A percentile compares a stretch with the other conserved stretches of the same genome.
Evolutionary conservation across 2,888 invertebrate genomes (phyloP).

Genomic region (Desoria tigrina): DNA sequence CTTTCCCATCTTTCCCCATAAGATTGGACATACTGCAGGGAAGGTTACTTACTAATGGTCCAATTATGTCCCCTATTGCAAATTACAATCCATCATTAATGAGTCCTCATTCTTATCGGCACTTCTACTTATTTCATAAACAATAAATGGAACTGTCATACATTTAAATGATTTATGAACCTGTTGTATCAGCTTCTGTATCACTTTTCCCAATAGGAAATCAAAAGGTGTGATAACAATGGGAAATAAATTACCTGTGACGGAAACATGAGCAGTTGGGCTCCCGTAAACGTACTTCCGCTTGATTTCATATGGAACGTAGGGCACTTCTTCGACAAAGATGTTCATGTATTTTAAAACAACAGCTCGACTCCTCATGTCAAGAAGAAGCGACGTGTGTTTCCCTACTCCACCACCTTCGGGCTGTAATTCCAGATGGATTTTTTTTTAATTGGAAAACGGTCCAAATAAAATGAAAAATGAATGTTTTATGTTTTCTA

Average conservation of each 20-base stretch:
- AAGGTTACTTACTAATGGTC: conserved; percentile 57
- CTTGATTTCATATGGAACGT: conserved; percentile 60
- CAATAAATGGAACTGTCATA: no score
- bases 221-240: no score
- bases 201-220: no score
- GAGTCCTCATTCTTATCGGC: no score
- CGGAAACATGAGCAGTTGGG: conserved; percentile 58
- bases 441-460: no score
- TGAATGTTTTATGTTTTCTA: neutral
- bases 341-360: conserved; percentile 61
- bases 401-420: conserved; percentile 62
- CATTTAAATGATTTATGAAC: no score
- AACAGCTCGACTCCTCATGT: conserved; percentile 61
- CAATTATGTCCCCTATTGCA: conserved; percentile 61
- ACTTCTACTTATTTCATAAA: no score
- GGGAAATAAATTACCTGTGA: conserved; percentile 58
- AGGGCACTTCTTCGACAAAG: conserved; percentile 61
- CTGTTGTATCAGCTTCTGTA: no score
- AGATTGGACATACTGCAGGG: conserved; percentile 55
- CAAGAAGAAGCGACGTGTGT: conserved; percentile 62
- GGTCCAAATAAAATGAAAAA: neutral
- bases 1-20: conserved; percentile 59
- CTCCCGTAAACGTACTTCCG: conserved; percentile 62
- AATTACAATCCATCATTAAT: conserved; percentile 12
- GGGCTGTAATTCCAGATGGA: conserved; percentile 53